Evolutionary conservation across 2,888 invertebrate species (phyloP), one percentile per base, ranked within the genome.

Genomic region (Eristalis arbustorum): DNA sequence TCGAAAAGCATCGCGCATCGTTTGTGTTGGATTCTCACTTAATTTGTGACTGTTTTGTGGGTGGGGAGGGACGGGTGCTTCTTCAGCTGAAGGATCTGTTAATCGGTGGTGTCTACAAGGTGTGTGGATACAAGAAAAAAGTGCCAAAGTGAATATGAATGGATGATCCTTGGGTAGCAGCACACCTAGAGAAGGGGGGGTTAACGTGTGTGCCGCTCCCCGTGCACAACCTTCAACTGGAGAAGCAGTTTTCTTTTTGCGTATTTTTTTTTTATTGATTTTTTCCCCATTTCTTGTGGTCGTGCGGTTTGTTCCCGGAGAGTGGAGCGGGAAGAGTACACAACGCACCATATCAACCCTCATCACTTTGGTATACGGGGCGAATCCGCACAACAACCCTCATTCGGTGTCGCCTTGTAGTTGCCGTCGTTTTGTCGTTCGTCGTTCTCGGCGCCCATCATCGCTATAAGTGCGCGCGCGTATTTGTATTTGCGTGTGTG

Each of bases 151-250:
- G 14, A 6, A 42, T 14, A 6, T 6, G n/a, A 31, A 31, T 31
- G 8, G 49, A 49, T 49, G n/a, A 25, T 22, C 28, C 25, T 68
- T 13, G 49, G 68, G n/a, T 34, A 31, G 31, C 31, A 31, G 31
- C 28, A 61, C 68, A 76, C 37, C 63, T 80, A 56, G 42, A 71
- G 61, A 66, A 25, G 22, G 40, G 57, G 22, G 40, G 23, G 6
- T 57, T 23, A 57, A 25, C 25, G n/a, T 49, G 49, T 18, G 49
- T 1, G 34, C 63, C 57, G 49, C 59, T 75, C 49, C 61, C 72
- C 71, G 78, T 72, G 82, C 82, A 31, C 31, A 83, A 79, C 87
- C 87, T 87, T 87, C 87, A 87, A 78, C 78, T 83, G 82, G 75
- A 87, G 87, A 82, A 83, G 74, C 71, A 74, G 63, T 68, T 82